Evolutionary conservation across 2,888 invertebrate species (phyloP), one percentile per base, ranked within the genome.

Genomic region (Athalia rosae): DNA sequence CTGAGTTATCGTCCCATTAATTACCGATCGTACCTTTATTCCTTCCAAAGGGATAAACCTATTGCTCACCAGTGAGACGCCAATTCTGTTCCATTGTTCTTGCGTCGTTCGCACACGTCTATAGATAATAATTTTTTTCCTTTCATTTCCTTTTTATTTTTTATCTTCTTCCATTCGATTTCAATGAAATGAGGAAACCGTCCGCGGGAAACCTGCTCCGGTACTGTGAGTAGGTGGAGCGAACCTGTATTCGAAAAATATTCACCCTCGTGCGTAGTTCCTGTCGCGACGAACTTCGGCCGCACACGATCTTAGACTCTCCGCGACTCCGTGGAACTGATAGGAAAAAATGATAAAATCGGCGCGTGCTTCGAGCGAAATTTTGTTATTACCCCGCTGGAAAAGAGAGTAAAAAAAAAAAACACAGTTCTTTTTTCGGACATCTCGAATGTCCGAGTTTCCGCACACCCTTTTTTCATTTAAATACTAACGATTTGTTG

Each of bases 61-160:
- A 89, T 89, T 89, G 89, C 89, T 89, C 89, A 89, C 86, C 86
- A 87, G 89, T 89, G 88, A 89, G 89, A 89, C 87, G 89, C 88
- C 88, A 84, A 89, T 87, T 87, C 86, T 84, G 86, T 85, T 85
- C 82, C 87, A 89, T 89, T 89, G 89, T 89, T 89, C 89, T 87
- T 87, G 87, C 89, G 89, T 89, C 89, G 89, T 88, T 89, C 87
- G 85, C 89, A 89, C 87, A 87, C 83, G 86, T 79, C 82, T 81
- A 81, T 80, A 81, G 84, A 83, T 83, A 83, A 83, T 85, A 84
- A 84, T 85, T 85, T 85, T 85, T 83, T 61, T 80, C 79, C 71
- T 76, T 53, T 76, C 50, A 53, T 53, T 53, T 53, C n/a, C 3
- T 11, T 53, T 11, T 53, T 28, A 28, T 3, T 53, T 53, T 53